phyloP scores from a whole-genome alignment of 2,888 invertebrate species.

The Lapara coniferarum region DNA sequence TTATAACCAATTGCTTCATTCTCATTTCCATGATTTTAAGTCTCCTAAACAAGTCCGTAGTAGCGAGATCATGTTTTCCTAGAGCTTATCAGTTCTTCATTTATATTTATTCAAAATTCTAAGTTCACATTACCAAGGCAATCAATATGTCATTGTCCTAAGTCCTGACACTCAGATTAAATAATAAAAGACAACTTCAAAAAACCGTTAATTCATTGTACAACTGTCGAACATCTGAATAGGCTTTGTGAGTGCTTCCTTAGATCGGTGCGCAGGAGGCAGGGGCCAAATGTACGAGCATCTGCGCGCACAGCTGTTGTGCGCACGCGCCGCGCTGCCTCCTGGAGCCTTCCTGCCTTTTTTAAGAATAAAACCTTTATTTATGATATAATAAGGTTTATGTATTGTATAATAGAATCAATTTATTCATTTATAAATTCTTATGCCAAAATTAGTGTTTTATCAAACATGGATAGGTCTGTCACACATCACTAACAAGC shows the following conservation, averaged over 20 bases:
- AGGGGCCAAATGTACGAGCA: constrained; percentile 41
- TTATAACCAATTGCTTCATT: too few species aligned
- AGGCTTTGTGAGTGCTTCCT: constrained; percentile 15
- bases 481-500: too few species aligned
- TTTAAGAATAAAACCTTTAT: not conserved
- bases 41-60: too few species aligned
- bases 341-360: not conserved
- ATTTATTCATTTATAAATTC: too few species aligned
- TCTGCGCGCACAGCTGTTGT: constrained; percentile 61
- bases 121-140: too few species aligned
- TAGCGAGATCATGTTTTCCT: too few species aligned
- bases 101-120: too few species aligned
- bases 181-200: not conserved
- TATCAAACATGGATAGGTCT: too few species aligned
- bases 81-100: too few species aligned
- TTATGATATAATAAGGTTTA: not conserved
- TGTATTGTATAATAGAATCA: not conserved
- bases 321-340: constrained; percentile 42
- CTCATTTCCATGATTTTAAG: too few species aligned
- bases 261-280: constrained; percentile 30
- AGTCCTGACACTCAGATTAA: not conserved
- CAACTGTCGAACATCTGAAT: constrained; percentile 13
- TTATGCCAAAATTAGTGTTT: too few species aligned
- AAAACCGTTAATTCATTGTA: not conserved
- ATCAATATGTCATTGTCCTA: too few species aligned